These are phyloP conservation scores for Bicyclus anynana DNA, from an alignment of 1,140 invertebrate genomes.

Conservation along the genomic window DNA sequence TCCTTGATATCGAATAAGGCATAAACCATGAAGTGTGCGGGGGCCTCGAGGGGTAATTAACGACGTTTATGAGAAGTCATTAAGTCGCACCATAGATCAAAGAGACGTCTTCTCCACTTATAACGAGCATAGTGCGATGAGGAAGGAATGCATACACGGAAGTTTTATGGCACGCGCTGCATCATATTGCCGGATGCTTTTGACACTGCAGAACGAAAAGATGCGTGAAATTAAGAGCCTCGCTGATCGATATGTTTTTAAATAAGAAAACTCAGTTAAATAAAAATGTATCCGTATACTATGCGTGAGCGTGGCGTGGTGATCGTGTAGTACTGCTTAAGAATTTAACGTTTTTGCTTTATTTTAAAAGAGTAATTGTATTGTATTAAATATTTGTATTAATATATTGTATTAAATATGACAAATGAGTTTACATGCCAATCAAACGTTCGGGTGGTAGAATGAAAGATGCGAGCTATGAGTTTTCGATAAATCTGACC, in stretches of 20 bases:
- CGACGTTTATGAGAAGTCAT: constrained; percentile 25
- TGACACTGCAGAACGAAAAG: constrained; percentile 17
- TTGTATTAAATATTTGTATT: too few relatives aligned
- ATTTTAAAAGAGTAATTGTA: too few relatives aligned
- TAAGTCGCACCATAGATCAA: constrained; percentile 40
- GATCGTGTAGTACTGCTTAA: too few relatives aligned
- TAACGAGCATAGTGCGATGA: constrained; percentile 44
- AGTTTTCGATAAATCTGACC: too few relatives aligned
- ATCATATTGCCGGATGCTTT: constrained; percentile 42
- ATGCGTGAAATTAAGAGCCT: not conserved
- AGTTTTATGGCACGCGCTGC: constrained; percentile 29
- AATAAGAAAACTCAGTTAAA: not conserved
- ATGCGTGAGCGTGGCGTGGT: too few relatives aligned
- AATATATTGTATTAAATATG: too few relatives aligned
- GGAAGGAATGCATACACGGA: constrained; percentile 43
- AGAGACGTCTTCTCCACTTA: constrained; percentile 30
- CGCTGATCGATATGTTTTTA: not conserved
- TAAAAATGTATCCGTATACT: too few relatives aligned
- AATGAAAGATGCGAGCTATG: too few relatives aligned
- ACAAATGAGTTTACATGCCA: too few relatives aligned
- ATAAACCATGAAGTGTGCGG: not conserved
- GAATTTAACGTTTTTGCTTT: too few relatives aligned
- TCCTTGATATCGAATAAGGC: too few relatives aligned
- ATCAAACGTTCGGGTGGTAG: too few relatives aligned
- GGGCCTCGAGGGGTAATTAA: constrained; percentile 26